These are phyloP conservation scores for Amazona ochrocephala DNA, from an alignment of 2,797 vertebrate species.

Conservation along the genomic window DNA sequence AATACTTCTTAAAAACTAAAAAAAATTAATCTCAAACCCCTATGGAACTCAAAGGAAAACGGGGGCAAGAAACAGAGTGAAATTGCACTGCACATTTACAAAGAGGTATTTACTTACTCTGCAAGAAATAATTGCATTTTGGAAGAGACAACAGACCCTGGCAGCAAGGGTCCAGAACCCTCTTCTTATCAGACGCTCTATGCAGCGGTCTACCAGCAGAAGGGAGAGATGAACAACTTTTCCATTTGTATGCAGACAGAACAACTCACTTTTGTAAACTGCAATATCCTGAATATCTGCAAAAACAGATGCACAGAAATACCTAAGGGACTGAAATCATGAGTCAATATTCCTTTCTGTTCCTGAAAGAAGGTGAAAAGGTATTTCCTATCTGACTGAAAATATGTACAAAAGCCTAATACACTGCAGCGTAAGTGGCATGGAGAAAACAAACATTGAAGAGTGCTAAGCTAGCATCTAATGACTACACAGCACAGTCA, in stretches of 20 bases:
- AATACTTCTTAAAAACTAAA: not conserved
- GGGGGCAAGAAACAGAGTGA: not conserved
- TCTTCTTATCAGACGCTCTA: slow-evolving; percentile 89
- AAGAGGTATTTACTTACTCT: slow-evolving; percentile 79
- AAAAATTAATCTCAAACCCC: not conserved
- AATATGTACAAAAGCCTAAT: not conserved
- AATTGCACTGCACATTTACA: not conserved
- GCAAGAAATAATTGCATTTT: slow-evolving; percentile 83
- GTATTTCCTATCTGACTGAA: not conserved
- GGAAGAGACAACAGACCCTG: slow-evolving; percentile 89
- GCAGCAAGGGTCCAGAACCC: slow-evolving; percentile 88
- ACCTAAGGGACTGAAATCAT: not conserved
- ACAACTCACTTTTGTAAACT: slow-evolving; percentile 89
- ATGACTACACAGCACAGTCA: not conserved
- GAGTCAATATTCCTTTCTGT: not conserved
- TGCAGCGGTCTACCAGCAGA: slow-evolving; percentile 88
- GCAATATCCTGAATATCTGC: slow-evolving; percentile 90
- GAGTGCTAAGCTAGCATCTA: not conserved
- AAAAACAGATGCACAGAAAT: slow-evolving; percentile 22
- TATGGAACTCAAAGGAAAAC: not conserved
- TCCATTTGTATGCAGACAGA: slow-evolving; percentile 90
- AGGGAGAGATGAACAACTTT: slow-evolving; percentile 89
- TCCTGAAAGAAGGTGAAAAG: not conserved
- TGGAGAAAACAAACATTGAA: not conserved
- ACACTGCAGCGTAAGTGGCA: not conserved